Conservation (phyloP, 2,113 vertebrate genomes). For the Oryzias woworae region DNA sequence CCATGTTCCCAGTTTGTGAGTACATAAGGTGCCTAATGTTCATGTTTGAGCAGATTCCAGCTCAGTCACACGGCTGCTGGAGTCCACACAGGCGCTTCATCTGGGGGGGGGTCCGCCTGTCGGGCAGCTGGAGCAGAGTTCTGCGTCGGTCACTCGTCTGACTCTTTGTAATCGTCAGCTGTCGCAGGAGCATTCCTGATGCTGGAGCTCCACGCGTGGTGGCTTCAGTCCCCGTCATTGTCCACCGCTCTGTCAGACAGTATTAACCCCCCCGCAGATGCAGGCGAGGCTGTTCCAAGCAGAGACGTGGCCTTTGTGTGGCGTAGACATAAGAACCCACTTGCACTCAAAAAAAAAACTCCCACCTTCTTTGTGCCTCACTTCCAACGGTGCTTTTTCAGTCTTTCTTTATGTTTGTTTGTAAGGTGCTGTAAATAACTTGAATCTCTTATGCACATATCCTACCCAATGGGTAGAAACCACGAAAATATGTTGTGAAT, state of each 20-base stretch:
- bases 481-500: slow-evolving; percentile 87
- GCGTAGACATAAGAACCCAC: slow-evolving; percentile 82
- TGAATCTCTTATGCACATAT: slow-evolving; percentile 98
- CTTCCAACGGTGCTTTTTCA: slow-evolving; percentile 93
- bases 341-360: slow-evolving; percentile 81
- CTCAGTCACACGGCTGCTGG: slow-evolving; percentile 55
- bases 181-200: not conserved
- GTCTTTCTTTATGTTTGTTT: slow-evolving; percentile 82
- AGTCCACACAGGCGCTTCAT: slow-evolving; percentile 31
- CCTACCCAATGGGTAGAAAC: slow-evolving; percentile 98
- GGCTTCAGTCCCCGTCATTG: not conserved
- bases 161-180: not conserved
- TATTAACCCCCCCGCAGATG: slow-evolving; percentile 6
- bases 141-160: not conserved
- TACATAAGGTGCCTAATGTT: slow-evolving; percentile 84
- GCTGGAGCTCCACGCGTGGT: slow-evolving; percentile 2
- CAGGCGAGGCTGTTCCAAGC: slow-evolving; percentile 38
- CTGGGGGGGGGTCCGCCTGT: not conserved
- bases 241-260: slow-evolving; percentile 32
- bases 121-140: slow-evolving; percentile 22
- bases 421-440: slow-evolving; percentile 97
- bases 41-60: slow-evolving; percentile 80
- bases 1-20: slow-evolving; percentile 79
- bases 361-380: slow-evolving; percentile 93
- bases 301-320: slow-evolving; percentile 53